These are phyloP conservation scores for Cochlearius cochlearius DNA, from an alignment of 2,113 vertebrate genomes.

Conservation along the genomic window DNA sequence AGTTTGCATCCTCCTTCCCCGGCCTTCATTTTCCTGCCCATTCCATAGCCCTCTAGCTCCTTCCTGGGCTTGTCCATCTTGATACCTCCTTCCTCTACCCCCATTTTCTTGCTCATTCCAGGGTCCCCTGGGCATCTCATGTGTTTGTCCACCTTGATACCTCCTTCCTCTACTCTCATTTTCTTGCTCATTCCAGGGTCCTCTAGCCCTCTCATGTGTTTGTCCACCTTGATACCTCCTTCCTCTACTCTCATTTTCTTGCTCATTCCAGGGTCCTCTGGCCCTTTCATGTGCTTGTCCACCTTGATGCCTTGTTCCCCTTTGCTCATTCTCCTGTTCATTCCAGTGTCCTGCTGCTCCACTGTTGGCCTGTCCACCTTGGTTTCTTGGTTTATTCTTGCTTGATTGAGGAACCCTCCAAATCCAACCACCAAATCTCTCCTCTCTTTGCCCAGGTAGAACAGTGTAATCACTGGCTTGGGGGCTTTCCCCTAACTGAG, in stretches of 20 bases:
- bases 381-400: constrained; percentile 44
- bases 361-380: constrained; percentile 1
- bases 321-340: constrained; percentile 42
- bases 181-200: neutral
- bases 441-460: constrained; percentile 29
- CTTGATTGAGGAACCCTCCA: constrained; percentile 23
- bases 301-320: neutral
- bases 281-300: neutral
- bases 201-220: neutral
- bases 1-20: neutral
- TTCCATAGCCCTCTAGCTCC: neutral
- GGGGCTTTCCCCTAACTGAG: neutral
- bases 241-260: neutral
- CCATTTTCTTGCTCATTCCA: neutral
- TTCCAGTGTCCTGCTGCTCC: constrained; percentile 36
- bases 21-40: constrained; percentile 30
- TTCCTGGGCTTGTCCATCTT: neutral
- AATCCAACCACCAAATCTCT: neutral
- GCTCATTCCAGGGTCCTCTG: neutral
- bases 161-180: neutral
- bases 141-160: neutral
- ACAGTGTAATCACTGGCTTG: neutral
- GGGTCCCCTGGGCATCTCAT: neutral
- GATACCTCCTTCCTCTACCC: neutral
- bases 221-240: neutral